A percentile compares a stretch with the other conserved stretches of the same genome.
Conservation (phyloP, 2,113 vertebrate genomes). For the Euleptes europaea region DNA sequence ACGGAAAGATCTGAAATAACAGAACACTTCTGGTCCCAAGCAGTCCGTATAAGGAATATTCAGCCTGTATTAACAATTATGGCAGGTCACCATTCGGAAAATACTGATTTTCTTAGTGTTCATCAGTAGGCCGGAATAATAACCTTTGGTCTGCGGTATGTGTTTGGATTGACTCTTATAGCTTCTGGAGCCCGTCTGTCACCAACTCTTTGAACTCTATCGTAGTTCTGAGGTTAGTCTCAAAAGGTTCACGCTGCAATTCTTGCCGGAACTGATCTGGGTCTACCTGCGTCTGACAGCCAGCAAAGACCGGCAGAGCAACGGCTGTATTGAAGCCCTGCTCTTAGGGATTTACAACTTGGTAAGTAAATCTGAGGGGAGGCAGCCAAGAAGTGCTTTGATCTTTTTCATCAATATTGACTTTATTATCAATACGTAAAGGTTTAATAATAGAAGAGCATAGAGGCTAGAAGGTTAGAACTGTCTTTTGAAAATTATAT, state of each 20-base stretch:
- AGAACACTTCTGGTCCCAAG: too few species aligned
- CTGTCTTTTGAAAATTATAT: too few species aligned
- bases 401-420: background rate
- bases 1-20: too few species aligned
- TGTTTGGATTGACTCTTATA: slow-evolving; percentile 61
- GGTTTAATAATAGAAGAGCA: too few species aligned
- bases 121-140: background rate
- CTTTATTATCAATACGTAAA: too few species aligned
- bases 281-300: slow-evolving; percentile 91
- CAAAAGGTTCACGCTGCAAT: slow-evolving; percentile 94
- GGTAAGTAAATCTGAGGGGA: slow-evolving; percentile 75
- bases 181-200: slow-evolving; percentile 97
- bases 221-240: slow-evolving; percentile 92
- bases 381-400: slow-evolving; percentile 5
- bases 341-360: slow-evolving; percentile 97
- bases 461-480: too few species aligned
- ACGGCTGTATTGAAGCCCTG: slow-evolving; percentile 95
- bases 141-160: background rate
- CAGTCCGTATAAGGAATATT: too few species aligned
- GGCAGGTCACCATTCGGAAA: background rate
- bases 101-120: background rate
- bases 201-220: slow-evolving; percentile 96
- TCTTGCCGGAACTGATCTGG: slow-evolving; percentile 96
- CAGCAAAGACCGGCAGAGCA: slow-evolving; percentile 93
- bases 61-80: background rate